These are phyloP conservation scores for Caenorhabditis sp. DNA, from an alignment of 2,888 invertebrate species.

Conservation along the genomic window DNA sequence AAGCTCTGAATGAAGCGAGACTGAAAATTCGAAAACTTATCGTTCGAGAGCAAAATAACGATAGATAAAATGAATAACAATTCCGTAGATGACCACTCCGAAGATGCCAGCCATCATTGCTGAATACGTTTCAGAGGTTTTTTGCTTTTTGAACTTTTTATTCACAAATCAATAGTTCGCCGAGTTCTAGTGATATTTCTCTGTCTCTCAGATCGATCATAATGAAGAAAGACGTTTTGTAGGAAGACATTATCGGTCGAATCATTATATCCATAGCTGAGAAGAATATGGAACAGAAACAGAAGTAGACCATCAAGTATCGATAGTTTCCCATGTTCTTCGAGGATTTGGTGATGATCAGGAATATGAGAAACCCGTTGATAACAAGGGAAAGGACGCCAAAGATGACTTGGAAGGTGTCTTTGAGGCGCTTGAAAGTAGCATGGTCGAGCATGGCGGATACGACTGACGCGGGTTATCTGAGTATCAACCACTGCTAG, in stretches of 20 bases:
- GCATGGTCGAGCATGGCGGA: too few species aligned
- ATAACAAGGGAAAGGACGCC: conserved; percentile 21
- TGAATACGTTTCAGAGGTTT: not conserved
- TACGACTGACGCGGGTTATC: too few species aligned
- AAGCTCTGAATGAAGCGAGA: not conserved
- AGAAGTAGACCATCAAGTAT: conserved; percentile 54
- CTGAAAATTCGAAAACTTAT: not conserved
- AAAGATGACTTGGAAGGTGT: conserved; percentile 8
- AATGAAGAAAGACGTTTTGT: conserved; percentile 45
- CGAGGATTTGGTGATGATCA: conserved; percentile 50
- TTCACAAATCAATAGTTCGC: conserved; percentile 25
- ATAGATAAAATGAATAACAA: conserved; percentile 50
- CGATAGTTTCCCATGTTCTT: conserved; percentile 61
- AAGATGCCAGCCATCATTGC: conserved; percentile 54
- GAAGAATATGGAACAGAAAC: conserved; percentile 46
- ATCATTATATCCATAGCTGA: conserved; percentile 47
- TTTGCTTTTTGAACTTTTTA: conserved; percentile 1
- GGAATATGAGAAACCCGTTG: conserved; percentile 35
- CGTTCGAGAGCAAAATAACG: conserved; percentile 51
- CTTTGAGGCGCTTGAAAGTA: conserved; percentile 30
- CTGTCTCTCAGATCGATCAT: conserved; percentile 43
- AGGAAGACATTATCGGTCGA: conserved; percentile 34
- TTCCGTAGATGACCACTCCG: conserved; percentile 43
- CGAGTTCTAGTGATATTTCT: conserved; percentile 7
- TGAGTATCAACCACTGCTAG: too few species aligned